Evolutionary conservation across 1,140 invertebrate species (phyloP), one percentile per base, ranked within the genome.

Genomic region (Bicyclus anynana): DNA sequence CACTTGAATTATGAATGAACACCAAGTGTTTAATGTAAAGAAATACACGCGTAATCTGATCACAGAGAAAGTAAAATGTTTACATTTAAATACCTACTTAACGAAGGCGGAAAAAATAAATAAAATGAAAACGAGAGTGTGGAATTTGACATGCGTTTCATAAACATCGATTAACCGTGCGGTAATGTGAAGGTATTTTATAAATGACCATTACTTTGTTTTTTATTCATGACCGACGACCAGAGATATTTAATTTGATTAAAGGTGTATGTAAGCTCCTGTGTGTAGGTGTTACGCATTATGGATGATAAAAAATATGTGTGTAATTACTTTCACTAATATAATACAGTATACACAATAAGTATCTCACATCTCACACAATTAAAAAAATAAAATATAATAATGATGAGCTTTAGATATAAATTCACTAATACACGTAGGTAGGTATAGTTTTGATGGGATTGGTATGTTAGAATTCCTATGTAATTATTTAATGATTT

Each of bases 41-140:
- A 65, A 53, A 57, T 44, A 65, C 62, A 62, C 55, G 65, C 67
- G 77, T 77, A 79, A 79, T 77, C 72, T 68, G 68, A 74, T 69
- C 68, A 65, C 63, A 58, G 81, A 80, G 77, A 82, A 82, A 82
- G 81, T 80, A 74, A 74, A 67, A 64, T 50, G 50, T 40, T 56
- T 49, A 63, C 50, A 67, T 59, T 69, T 66, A 69, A 72, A 67
- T 74, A 66, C 60, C 62, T 65, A 62, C 57, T 66, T 61, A 71
- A 54, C 64, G 62, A 53, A 67, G 53, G 55, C 55, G 57, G 51
- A 35, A 61, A 72, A 76, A 78, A 78, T 71, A 77, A 74, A 69
- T 53, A 70, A 74, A 77, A 69, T 62, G 74, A 80, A 74, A 81
- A 69, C 53, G 69, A 78, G 69, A 77, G 72, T 77, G 69, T 67